Conservation (phyloP, 2,888 invertebrate genomes). For the Acholoe squamosa region DNA sequence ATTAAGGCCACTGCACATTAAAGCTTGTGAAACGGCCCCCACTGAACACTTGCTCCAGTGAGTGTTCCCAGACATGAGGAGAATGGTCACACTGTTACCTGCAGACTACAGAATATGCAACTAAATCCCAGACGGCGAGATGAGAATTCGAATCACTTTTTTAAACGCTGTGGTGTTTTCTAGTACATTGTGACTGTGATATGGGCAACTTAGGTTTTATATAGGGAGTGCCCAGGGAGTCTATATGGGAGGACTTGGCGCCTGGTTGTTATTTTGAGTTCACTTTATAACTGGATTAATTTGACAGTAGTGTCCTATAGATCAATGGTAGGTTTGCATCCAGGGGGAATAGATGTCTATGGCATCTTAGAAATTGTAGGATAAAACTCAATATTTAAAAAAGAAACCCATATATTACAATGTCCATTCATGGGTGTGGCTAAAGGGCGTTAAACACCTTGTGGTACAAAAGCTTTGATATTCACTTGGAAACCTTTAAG, state of each 20-base stretch:
- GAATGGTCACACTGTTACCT: background rate
- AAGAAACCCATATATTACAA: no score
- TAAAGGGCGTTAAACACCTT: no score
- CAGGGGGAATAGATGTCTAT: background rate
- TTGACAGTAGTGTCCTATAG: background rate
- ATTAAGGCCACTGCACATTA: no score
- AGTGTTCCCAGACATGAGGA: background rate
- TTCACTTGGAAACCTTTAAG: no score
- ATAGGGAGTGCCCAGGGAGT: background rate
- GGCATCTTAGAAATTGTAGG: no score
- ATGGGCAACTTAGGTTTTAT: background rate
- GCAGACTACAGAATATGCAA: background rate
- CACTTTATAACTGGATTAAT: background rate
- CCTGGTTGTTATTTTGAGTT: no score
- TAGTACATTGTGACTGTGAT: background rate
- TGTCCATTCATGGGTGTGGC: no score
- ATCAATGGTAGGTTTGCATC: background rate
- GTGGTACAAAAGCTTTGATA: no score
- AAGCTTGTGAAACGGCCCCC: background rate
- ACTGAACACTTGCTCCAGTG: background rate
- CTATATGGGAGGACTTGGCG: background rate
- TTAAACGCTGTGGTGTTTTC: background rate
- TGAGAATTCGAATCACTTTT: background rate
- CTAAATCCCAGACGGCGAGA: background rate
- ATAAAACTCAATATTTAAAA: no score